Percentiles rank a stretch among this genome's conserved stretches.
phyloP scores from a whole-genome alignment of 1,140 invertebrate species.

The Drosophila tsacasi region DNA sequence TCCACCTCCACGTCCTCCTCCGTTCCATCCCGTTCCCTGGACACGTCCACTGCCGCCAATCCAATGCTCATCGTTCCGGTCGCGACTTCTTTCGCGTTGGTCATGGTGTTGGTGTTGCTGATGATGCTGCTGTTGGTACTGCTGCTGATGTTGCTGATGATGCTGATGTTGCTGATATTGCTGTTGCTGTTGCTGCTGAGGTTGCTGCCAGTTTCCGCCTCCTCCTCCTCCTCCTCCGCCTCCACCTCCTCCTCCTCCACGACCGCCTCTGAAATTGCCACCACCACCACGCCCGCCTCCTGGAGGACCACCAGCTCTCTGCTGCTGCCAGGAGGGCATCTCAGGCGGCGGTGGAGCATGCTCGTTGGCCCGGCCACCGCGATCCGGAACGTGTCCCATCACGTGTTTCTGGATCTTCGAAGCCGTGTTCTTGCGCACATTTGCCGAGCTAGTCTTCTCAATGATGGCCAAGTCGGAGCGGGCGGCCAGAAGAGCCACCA shows the following conservation, averaged over 20 bases:
- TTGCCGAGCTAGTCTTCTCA: constrained; percentile 94
- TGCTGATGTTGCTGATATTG: constrained; percentile 39
- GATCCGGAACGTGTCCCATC: constrained; percentile 94
- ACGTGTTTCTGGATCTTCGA: constrained; percentile 94
- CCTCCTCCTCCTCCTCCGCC: constrained; percentile 36
- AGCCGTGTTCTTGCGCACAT: constrained; percentile 92
- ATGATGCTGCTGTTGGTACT: constrained; percentile 19
- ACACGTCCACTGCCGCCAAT: constrained; percentile 73
- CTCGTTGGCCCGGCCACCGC: constrained; percentile 95
- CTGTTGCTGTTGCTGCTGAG: constrained; percentile 40
- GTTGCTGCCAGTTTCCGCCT: constrained; percentile 59
- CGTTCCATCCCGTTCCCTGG: constrained; percentile 76
- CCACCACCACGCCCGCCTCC: constrained; percentile 58
- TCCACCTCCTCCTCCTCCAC: constrained; percentile 43
- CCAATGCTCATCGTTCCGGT: constrained; percentile 62
- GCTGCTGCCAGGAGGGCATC: constrained; percentile 95
- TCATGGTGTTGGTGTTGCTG: constrained; percentile 30
- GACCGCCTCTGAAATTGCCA: constrained; percentile 56
- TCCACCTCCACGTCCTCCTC: constrained; percentile 57
- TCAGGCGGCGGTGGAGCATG: constrained; percentile 96
- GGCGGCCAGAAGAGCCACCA: constrained; percentile 92
- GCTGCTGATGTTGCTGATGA: constrained; percentile 5
- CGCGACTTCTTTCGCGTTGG: constrained; percentile 25
- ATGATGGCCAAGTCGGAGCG: constrained; percentile 92
- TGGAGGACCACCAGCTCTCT: constrained; percentile 70